These are phyloP conservation scores for Cyprinella venusta DNA, from an alignment of 2,797 vertebrate species.

Conservation along the genomic window DNA sequence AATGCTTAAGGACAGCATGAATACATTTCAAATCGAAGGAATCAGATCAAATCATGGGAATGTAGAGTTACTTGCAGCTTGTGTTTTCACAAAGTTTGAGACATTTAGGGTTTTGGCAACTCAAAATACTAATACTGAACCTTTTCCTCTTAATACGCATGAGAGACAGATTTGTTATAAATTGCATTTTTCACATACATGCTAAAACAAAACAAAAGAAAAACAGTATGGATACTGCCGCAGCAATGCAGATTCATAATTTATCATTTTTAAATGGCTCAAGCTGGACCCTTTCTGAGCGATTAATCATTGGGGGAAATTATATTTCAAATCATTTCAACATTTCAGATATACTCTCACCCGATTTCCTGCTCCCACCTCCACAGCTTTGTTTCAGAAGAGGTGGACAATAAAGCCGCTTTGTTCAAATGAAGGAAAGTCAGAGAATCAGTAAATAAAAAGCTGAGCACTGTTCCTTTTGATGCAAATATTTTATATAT, in stretches of 20 bases:
- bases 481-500: background rate
- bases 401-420: background rate
- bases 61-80: background rate
- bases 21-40: background rate
- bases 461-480: background rate
- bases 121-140: slow-evolving; percentile 63
- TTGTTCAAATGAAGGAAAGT: background rate
- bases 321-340: slow-evolving; percentile 67
- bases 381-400: slow-evolving; percentile 33
- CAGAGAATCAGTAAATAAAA: background rate
- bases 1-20: background rate
- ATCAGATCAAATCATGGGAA: background rate
- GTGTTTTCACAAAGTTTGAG: background rate
- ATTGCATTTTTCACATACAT: slow-evolving; percentile 72
- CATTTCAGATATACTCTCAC: slow-evolving; percentile 77
- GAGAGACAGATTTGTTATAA: slow-evolving; percentile 70
- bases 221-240: slow-evolving; percentile 78
- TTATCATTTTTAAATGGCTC: slow-evolving; percentile 80
- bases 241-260: slow-evolving; percentile 74
- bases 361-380: slow-evolving; percentile 57
- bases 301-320: slow-evolving; percentile 82
- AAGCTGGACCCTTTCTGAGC: slow-evolving; percentile 75
- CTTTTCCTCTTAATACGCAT: slow-evolving; percentile 25
- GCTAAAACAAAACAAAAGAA: slow-evolving; percentile 61
- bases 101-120: background rate